Conservation (phyloP, 2,797 vertebrate species). For the Sebastes variabilis region DNA sequence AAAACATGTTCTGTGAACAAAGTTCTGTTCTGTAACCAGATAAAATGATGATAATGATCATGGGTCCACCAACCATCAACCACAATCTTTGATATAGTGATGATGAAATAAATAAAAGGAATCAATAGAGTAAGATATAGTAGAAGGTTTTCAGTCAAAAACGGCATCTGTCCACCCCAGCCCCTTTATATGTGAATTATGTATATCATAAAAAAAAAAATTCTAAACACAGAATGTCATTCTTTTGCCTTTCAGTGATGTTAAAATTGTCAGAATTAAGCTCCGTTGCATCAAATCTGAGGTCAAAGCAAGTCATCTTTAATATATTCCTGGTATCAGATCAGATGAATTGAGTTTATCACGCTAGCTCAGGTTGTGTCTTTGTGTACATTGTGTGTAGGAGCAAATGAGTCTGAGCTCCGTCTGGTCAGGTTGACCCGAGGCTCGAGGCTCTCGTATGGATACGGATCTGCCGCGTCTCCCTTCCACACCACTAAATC, state of each 20-base stretch:
- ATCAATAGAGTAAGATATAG: neutral
- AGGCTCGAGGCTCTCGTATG: constrained; percentile 16
- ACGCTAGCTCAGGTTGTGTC: neutral
- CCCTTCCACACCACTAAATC: constrained; percentile 49
- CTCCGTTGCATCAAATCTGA: neutral
- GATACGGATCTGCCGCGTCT: constrained; percentile 32
- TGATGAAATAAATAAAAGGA: no score
- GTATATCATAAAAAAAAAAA: no score
- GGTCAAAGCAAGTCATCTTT: neutral
- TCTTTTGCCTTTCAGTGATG: neutral
- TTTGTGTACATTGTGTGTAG: neutral
- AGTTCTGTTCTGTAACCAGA: no score
- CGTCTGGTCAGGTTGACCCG: constrained; percentile 21
- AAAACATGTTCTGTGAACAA: no score
- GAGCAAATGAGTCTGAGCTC: neutral
- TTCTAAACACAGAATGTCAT: neutral
- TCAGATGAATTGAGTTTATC: neutral
- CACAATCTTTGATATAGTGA: no score
- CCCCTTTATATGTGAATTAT: neutral
- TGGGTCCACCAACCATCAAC: no score
- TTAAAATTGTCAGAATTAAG: neutral
- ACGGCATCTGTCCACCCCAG: neutral
- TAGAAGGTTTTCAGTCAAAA: neutral
- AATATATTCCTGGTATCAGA: neutral
- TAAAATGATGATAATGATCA: no score